Conservation (phyloP, 2,797 vertebrate genomes). For the Rhynchonycteris naso region DNA sequence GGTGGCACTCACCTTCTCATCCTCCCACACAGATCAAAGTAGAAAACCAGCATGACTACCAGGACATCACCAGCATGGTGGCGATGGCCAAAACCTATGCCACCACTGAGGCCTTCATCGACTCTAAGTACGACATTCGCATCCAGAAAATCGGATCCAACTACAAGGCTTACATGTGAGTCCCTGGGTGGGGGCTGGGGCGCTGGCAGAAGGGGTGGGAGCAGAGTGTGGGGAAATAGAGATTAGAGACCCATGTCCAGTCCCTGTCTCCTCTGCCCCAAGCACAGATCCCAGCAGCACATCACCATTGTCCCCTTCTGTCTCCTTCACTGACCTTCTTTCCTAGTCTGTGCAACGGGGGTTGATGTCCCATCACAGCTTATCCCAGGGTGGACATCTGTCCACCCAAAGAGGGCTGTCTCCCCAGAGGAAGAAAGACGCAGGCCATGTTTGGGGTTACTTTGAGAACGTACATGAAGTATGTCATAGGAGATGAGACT, state of each 20-base stretch:
- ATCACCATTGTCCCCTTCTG: background rate
- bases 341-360: background rate
- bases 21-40: slow-evolving; percentile 92
- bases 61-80: slow-evolving; percentile 96
- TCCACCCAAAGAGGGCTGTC: background rate
- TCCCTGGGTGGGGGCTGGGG: background rate
- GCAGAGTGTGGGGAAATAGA: background rate
- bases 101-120: slow-evolving; percentile 94
- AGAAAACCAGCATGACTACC: slow-evolving; percentile 95
- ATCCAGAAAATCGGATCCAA: slow-evolving; percentile 98
- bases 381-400: background rate
- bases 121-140: slow-evolving; percentile 97
- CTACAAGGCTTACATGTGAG: slow-evolving; percentile 99
- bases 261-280: background rate
- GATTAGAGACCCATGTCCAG: fast-evolving
- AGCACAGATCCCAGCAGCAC: background rate
- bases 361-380: background rate
- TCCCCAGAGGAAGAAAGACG: background rate
- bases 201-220: background rate
- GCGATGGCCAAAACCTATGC: slow-evolving; percentile 96
- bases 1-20: background rate
- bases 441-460: background rate
- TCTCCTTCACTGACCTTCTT: background rate
- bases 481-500: background rate
- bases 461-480: background rate